phyloP scores from a whole-genome alignment of 2,113 vertebrate species.

The Tapirus terrestris region DNA sequence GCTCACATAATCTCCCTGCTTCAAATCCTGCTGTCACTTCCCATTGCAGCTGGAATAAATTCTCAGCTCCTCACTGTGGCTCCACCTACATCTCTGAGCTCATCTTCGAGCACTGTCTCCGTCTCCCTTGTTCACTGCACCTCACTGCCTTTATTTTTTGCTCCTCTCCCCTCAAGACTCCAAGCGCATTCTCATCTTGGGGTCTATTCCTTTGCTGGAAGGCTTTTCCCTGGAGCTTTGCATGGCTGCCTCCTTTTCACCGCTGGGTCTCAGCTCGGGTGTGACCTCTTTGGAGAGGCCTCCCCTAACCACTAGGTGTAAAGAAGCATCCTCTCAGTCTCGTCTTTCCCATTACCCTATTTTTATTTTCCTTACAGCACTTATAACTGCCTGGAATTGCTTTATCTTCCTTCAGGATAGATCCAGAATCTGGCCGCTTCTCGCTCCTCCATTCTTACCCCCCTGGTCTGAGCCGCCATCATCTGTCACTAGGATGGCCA shows the following conservation, averaged over 20 bases:
- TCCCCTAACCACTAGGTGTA: not conserved
- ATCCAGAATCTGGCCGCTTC: not conserved
- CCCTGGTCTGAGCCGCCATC: not conserved
- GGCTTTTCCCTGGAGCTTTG: not conserved
- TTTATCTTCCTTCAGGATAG: not conserved
- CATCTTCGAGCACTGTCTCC: not conserved
- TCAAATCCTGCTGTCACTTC: not conserved
- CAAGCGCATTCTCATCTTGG: not conserved
- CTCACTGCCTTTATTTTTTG: not conserved
- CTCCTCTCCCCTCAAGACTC: not conserved
- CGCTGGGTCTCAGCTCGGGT: not conserved
- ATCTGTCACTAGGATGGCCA: not conserved
- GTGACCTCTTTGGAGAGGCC: not conserved
- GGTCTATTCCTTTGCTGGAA: not conserved
- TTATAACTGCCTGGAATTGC: not conserved
- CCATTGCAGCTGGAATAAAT: not conserved
- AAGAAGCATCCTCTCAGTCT: not conserved
- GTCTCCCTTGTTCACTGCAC: not conserved
- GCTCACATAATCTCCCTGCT: not conserved
- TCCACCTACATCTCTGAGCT: not conserved
- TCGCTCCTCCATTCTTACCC: not conserved
- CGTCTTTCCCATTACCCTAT: not conserved
- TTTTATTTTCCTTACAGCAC: constrained; percentile 1
- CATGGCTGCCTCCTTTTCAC: not conserved
- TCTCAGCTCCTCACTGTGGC: not conserved